Percentiles rank a stretch among this genome's conserved stretches.
Conservation (phyloP, 2,113 vertebrate genomes). For the Aviceda subcristata region DNA sequence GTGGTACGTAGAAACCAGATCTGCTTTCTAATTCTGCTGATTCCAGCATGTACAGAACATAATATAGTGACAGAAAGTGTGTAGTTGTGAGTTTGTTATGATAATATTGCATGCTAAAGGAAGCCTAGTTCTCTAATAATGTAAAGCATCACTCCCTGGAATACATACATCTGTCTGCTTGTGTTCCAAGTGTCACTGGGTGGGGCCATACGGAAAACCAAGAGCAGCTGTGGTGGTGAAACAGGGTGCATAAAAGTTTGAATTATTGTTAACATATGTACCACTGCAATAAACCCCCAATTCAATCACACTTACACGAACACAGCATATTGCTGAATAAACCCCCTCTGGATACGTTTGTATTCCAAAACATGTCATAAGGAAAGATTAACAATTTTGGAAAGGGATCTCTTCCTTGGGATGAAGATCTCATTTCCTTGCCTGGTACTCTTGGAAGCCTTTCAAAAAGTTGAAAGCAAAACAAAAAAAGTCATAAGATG, state of each 20-base stretch:
- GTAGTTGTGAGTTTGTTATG: neutral
- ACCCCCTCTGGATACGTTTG: conserved; percentile 40
- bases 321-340: conserved; percentile 8
- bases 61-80: neutral
- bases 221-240: conserved; percentile 73
- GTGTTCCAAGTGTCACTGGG: conserved; percentile 51
- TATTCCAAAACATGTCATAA: conserved; percentile 53
- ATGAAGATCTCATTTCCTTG: conserved; percentile 63
- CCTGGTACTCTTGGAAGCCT: conserved; percentile 53
- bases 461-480: conserved; percentile 23
- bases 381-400: conserved; percentile 61
- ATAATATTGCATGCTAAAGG: neutral
- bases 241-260: conserved; percentile 39
- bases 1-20: neutral
- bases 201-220: conserved; percentile 51
- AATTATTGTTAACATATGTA: conserved; percentile 73
- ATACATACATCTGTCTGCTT: neutral
- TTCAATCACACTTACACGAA: conserved; percentile 29
- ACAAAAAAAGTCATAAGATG: neutral
- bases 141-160: conserved; percentile 16
- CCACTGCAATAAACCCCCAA: conserved; percentile 2
- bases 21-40: conserved; percentile 30
- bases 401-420: conserved; percentile 53
- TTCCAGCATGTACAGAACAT: neutral
- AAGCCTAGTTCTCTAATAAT: neutral